Conservation (phyloP, 2,888 invertebrate species). For the Drosophila nigritarsus region DNA sequence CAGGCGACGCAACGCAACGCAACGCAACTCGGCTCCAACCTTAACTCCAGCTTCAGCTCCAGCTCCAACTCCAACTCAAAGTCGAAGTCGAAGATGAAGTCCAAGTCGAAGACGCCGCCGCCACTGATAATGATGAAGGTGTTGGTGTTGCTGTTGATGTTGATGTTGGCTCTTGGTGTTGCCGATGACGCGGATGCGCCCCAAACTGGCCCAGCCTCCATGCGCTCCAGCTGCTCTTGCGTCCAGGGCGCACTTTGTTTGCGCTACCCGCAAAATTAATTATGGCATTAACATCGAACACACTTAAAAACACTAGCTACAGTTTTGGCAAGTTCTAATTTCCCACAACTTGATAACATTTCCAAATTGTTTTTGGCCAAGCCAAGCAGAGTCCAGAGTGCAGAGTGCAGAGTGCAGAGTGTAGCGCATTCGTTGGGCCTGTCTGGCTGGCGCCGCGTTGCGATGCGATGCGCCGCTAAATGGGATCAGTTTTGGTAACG, state of each 20-base stretch:
- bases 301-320: neutral
- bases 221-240: conserved; percentile 17
- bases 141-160: conserved; percentile 48
- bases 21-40: conserved; percentile 10
- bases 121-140: conserved; percentile 81
- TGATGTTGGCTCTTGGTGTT: conserved; percentile 36
- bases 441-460: conserved; percentile 69
- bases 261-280: conserved; percentile 29
- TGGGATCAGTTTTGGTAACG: conserved; percentile 83
- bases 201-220: conserved; percentile 22
- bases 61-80: conserved; percentile 11
- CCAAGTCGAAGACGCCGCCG: conserved; percentile 50
- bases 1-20: conserved; percentile 33
- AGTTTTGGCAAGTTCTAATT: neutral
- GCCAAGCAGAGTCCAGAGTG: conserved; percentile 5
- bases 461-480: conserved; percentile 81
- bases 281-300: neutral
- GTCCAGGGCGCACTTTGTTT: conserved; percentile 10
- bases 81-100: conserved; percentile 3
- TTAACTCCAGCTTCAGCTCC: conserved; percentile 2
- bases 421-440: conserved; percentile 46
- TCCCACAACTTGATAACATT: neutral
- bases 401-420: conserved; percentile 12
- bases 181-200: conserved; percentile 61
- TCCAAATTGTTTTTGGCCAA: neutral